These are phyloP conservation scores for Catocala fraxini DNA, from an alignment of 2,888 invertebrate genomes.

Conservation along the genomic window DNA sequence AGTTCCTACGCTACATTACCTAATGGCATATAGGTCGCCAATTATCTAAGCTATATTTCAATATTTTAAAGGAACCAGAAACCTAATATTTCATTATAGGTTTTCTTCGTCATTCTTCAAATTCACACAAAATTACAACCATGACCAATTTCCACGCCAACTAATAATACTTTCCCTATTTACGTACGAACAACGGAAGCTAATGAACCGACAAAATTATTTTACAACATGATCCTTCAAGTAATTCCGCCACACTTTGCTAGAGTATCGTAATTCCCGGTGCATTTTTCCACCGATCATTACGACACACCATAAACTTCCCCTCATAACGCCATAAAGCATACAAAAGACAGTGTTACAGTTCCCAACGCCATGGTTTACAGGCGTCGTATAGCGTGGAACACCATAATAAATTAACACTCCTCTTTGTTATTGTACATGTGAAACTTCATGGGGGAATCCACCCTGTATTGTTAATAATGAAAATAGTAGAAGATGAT, in stretches of 20 bases:
- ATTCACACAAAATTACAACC: too few relatives aligned
- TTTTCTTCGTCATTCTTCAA: too few relatives aligned
- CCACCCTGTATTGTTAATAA: constrained; percentile 1
- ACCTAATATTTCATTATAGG: too few relatives aligned
- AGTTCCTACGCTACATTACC: too few relatives aligned
- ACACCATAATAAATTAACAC: constrained; percentile 46
- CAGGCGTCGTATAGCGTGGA: constrained; percentile 32
- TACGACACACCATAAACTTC: constrained; percentile 24
- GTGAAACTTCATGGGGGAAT: constrained; percentile 24
- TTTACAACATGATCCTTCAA: neutral
- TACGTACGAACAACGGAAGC: neutral
- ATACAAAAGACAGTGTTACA: constrained; percentile 27
- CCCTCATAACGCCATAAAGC: constrained; percentile 24
- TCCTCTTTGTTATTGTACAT: constrained; percentile 44
- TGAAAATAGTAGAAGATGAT: constrained; percentile 19
- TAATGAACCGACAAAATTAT: neutral
- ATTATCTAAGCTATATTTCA: too few relatives aligned
- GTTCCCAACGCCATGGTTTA: constrained; percentile 29
- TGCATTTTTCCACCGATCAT: constrained; percentile 16
- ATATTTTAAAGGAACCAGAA: too few relatives aligned
- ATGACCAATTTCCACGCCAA: neutral
- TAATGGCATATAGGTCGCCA: too few relatives aligned
- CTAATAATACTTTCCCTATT: neutral
- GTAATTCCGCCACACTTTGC: neutral
- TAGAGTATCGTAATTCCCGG: neutral